Evolutionary conservation across 1,140 invertebrate species (phyloP), one percentile per base, ranked within the genome.

Genomic region (Drosophila asahinai): DNA sequence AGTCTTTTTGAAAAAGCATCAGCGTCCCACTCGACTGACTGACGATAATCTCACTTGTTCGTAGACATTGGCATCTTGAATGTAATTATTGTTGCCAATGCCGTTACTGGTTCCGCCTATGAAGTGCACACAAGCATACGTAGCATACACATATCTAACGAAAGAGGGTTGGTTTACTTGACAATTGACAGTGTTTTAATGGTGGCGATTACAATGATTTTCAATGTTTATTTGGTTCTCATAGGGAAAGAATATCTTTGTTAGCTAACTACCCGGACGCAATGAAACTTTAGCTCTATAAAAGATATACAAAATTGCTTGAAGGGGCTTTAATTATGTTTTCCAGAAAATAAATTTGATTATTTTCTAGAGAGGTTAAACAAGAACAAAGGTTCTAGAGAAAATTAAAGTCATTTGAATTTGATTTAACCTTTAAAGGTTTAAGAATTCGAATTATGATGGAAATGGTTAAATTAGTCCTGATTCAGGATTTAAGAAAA

Each of bases 31-130:
- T 62, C 33, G 36, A 62, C 45, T 70, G 64, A 60, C 80, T 78
- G 70, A 83, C 79, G 81, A 83, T 81, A 83, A 81, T 83, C 81
- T 81, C 58, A 70, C 74, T 65, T 83, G 75, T 81, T 81, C 49
- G 57, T 79, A 77, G 70, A 58, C 77, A 77, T 73, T 43, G 55
- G 33, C 60, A 71, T 72, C 64, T 47, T 58, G 52, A 77, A 81
- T 76, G 66, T 72, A 71, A 80, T 77, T 80, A 77, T 72, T 72
- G 30, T 74, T 70, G 63, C 19, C 19, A 25, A 48, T 48, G 19
- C 19, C 12, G 7, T 12, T 15, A 7, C 14, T 15, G 47, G 17
- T 48, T 48, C 22, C 19, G 11, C 17, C 17, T 19, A 19, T 22
- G 12, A 25, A 1, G 12, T 3, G 2, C 42, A 43, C 8, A 9